A percentile compares a stretch with the other conserved stretches of the same genome.
Conservation (phyloP, 1,140 invertebrate genomes). For the Vanessa tameamea region DNA sequence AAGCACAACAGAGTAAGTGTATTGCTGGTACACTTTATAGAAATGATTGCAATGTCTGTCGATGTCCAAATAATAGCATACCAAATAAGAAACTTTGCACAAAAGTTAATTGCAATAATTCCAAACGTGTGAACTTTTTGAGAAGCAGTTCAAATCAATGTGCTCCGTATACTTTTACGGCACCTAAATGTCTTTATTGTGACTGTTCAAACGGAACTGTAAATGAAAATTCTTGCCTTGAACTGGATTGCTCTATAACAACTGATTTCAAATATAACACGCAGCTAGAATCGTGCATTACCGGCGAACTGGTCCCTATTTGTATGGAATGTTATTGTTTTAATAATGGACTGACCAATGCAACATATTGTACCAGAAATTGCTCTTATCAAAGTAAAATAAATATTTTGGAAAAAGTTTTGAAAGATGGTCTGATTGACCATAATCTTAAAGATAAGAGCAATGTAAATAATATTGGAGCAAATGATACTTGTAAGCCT, state of each 20-base stretch:
- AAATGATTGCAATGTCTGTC: conserved; percentile 57
- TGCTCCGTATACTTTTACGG: conserved; percentile 52
- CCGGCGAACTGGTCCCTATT: conserved; percentile 61
- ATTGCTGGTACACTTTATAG: conserved; percentile 58
- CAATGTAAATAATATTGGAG: conserved; percentile 36
- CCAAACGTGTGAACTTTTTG: conserved; percentile 33
- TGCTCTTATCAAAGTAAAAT: conserved; percentile 60
- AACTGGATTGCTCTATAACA: conserved; percentile 56
- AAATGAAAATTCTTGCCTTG: conserved; percentile 56
- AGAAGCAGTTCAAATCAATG: conserved; percentile 44
- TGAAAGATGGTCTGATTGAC: conserved; percentile 44
- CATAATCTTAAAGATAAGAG: conserved; percentile 42
- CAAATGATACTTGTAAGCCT: conserved; percentile 47
- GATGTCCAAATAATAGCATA: conserved; percentile 55
- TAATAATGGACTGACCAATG: conserved; percentile 42
- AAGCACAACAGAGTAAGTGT: conserved; percentile 40
- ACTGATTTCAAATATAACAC: conserved; percentile 39
- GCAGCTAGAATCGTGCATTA: conserved; percentile 44
- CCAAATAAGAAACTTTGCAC: conserved; percentile 50
- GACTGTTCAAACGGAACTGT: conserved; percentile 53
- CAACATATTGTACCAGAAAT: conserved; percentile 56
- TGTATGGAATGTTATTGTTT: conserved; percentile 69
- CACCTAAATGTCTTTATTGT: conserved; percentile 65
- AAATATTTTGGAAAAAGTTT: conserved; percentile 52
- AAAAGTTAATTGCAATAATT: conserved; percentile 42